These are phyloP conservation scores for Botrylloides violaceus DNA, from an alignment of 23 tunicate species.

Conservation along the genomic window DNA sequence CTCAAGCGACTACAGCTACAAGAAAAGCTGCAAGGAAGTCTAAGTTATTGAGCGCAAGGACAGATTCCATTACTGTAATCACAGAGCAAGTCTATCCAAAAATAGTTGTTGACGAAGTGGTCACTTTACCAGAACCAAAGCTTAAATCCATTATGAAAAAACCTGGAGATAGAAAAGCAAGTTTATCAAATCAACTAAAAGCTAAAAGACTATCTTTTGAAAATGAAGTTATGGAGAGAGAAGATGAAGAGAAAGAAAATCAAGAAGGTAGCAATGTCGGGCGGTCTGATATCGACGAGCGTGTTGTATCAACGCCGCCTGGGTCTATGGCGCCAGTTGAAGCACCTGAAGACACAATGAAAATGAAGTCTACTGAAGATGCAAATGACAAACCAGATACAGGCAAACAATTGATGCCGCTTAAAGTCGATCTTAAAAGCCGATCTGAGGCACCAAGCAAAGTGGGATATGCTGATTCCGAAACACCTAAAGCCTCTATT, in stretches of 20 bases:
- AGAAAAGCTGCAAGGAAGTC: slow-evolving; percentile 3
- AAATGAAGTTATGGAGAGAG: slow-evolving; percentile 12
- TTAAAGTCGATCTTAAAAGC: no score
- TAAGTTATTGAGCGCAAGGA: neutral
- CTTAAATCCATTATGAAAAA: slow-evolving; percentile 15
- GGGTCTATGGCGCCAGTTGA: no score
- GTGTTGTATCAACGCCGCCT: no score
- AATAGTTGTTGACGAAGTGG: neutral
- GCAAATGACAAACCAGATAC: no score
- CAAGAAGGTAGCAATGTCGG: neutral
- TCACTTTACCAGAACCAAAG: neutral
- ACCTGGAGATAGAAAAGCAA: neutral
- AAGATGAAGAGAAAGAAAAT: neutral
- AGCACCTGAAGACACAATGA: no score
- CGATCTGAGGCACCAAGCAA: no score
- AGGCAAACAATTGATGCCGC: no score
- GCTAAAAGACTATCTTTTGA: slow-evolving; percentile 19
- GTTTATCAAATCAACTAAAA: neutral
- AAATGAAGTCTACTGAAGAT: no score
- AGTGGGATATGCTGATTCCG: no score
- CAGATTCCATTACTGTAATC: neutral
- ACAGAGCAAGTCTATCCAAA: slow-evolving; percentile 10
- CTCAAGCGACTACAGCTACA: no score
- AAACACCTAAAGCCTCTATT: no score
- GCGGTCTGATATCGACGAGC: no score